These are phyloP conservation scores for Barbus barbus DNA, from an alignment of 2,113 vertebrate species.

Conservation along the genomic window DNA sequence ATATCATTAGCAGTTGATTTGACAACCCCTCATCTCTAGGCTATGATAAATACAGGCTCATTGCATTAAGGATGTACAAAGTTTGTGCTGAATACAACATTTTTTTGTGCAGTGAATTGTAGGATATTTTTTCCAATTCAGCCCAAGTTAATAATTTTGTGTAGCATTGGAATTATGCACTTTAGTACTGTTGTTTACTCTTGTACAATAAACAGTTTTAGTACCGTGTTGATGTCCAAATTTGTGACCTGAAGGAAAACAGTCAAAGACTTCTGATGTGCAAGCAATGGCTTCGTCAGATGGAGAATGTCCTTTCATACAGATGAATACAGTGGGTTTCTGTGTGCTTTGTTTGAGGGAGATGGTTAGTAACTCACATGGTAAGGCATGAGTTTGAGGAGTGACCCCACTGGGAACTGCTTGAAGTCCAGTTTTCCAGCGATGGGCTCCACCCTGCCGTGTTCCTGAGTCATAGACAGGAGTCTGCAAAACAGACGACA, in stretches of 20 bases:
- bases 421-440: slow-evolving; percentile 76
- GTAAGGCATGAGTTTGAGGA: slow-evolving; percentile 78
- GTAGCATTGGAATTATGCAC: neutral
- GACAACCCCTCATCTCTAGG: too few species aligned
- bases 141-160: neutral
- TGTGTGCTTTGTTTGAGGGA: neutral
- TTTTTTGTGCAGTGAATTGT: neutral
- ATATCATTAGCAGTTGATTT: too few species aligned
- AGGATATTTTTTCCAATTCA: neutral
- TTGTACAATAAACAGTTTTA: too few species aligned
- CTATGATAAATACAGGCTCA: neutral
- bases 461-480: slow-evolving; percentile 83
- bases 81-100: neutral
- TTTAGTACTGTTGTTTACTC: neutral
- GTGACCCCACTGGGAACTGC: slow-evolving; percentile 76
- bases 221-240: neutral
- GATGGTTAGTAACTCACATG: slow-evolving; percentile 73
- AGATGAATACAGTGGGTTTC: neutral
- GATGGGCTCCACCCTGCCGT: slow-evolving; percentile 77
- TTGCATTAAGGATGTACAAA: neutral
- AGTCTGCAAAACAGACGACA: slow-evolving; percentile 67
- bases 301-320: neutral
- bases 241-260: neutral
- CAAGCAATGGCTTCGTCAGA: neutral
- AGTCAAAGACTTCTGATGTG: neutral